Base-by-base conservation (phyloP, 2,888 invertebrate species). In the Drosophila nr. fundita region DNA sequence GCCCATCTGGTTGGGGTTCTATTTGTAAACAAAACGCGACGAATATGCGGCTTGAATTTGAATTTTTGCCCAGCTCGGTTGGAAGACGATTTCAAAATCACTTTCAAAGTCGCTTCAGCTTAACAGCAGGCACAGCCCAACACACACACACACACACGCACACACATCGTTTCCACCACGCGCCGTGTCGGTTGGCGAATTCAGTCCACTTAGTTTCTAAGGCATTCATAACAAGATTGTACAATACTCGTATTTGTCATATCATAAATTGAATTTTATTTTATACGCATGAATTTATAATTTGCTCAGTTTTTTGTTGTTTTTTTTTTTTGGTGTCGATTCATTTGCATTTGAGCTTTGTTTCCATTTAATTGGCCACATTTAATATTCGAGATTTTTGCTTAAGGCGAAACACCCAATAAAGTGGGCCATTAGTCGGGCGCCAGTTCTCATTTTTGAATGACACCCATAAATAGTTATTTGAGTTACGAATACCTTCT, bases 11-110 rank as follows among this genome's bases (percentile, higher is more conserved):
- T 54, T 54, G 62, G 58, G 40, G 52, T 74, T 72, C 66, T 77
- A 76, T 88, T 87, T 86, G 89, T 88, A 87, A 90, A 90, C 86
- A 90, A 87, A 87, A 69, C 72, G 83, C 78, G 69, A 42, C 62
- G 69, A 76, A 78, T 40, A 85, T 78, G 80, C 78, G 70, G 72
- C 70, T 74, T 80, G 86, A 89, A 86, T 89, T 73, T 68, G 45
- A 58, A 89, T 69, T 68, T 72, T 70, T 72, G 61, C 61, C 65
- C 29, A 48, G 60, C 74, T 66, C 60, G 67, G 61, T 57, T 77
- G 69, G 42, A 70, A 62, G 78, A 66, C 89, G 75, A 70, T 80
- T 84, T 88, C 83, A 72, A 85, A 84, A 84, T 76, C 76, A 72
- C 73, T 61, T 62, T 78, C 74, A 78, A 78, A 70, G 74, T 67